These are phyloP conservation scores for Trichacis sp. DNA, from an alignment of 2,888 invertebrate species.

Conservation along the genomic window DNA sequence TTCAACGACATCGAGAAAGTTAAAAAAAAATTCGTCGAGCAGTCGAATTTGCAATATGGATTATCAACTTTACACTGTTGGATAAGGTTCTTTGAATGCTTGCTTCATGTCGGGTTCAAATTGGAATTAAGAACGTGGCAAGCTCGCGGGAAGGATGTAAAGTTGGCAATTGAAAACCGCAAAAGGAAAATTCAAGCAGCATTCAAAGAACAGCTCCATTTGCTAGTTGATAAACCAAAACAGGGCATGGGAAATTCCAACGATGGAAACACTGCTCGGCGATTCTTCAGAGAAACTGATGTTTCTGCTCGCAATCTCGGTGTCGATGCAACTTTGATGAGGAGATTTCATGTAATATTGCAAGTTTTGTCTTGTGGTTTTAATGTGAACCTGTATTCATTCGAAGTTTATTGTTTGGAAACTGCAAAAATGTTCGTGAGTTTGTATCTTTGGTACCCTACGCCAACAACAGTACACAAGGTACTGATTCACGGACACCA, in stretches of 20 bases:
- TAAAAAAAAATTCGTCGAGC: background rate
- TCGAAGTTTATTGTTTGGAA: slow-evolving; percentile 26
- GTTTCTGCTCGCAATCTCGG: slow-evolving; percentile 23
- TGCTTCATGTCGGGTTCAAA: slow-evolving; percentile 9
- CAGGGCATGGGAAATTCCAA: slow-evolving; percentile 34
- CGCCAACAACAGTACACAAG: slow-evolving; percentile 36
- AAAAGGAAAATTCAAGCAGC: slow-evolving; percentile 20
- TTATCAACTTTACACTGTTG: no score
- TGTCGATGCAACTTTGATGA: slow-evolving; percentile 22
- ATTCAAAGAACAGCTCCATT: slow-evolving; percentile 23
- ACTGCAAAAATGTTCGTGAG: slow-evolving; percentile 39
- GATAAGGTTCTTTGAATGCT: slow-evolving; percentile 39
- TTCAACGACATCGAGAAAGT: slow-evolving; percentile 37
- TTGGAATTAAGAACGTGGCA: slow-evolving; percentile 21
- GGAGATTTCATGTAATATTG: slow-evolving; percentile 28
- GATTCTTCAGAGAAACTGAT: slow-evolving; percentile 28
- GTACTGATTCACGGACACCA: slow-evolving; percentile 32
- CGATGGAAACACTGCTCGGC: slow-evolving; percentile 35
- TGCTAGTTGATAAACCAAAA: slow-evolving; percentile 37
- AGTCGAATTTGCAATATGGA: slow-evolving; percentile 4
- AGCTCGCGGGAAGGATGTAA: slow-evolving; percentile 36
- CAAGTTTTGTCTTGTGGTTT: slow-evolving; percentile 30
- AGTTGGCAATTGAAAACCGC: slow-evolving; percentile 3
- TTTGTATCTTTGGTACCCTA: slow-evolving; percentile 46
- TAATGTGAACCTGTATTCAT: slow-evolving; percentile 32